Evolutionary conservation across 2,888 invertebrate genomes (phyloP).

Genomic region (Theodoxus fluviatilis): DNA sequence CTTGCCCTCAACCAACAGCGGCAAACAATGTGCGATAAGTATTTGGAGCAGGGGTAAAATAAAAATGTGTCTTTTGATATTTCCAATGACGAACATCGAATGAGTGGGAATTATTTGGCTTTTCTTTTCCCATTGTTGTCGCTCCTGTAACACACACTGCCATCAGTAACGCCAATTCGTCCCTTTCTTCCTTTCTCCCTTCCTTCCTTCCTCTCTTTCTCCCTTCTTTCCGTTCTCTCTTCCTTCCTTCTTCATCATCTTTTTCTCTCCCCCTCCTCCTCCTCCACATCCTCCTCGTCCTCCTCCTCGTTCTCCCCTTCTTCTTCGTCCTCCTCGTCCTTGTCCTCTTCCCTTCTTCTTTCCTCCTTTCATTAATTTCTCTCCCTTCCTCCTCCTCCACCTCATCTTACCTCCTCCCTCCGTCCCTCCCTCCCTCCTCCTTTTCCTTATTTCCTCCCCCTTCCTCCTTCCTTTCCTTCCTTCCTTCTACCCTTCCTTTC

Average conservation of each 20-base stretch:
- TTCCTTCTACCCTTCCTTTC: background rate
- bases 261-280: background rate
- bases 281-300: background rate
- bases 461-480: background rate
- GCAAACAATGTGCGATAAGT: too few relatives aligned
- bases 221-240: constrained; percentile 9
- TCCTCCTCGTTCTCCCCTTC: background rate
- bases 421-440: constrained; percentile 6
- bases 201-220: background rate
- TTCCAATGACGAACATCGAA: too few relatives aligned
- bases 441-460: constrained; percentile 12
- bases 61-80: too few relatives aligned
- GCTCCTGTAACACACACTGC: too few relatives aligned
- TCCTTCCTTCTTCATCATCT: background rate
- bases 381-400: background rate
- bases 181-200: background rate
- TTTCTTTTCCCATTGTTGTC: too few relatives aligned
- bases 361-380: background rate
- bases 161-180: too few relatives aligned
- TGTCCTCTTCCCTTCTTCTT: background rate
- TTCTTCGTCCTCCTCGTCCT: background rate
- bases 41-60: too few relatives aligned
- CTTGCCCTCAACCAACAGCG: too few relatives aligned
- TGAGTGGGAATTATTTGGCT: too few relatives aligned
- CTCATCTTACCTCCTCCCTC: background rate